Percentiles rank a stretch among this genome's conserved stretches.
Evolutionary conservation across 2,888 invertebrate genomes (phyloP).

Genomic region (Andrena dorsata): DNA sequence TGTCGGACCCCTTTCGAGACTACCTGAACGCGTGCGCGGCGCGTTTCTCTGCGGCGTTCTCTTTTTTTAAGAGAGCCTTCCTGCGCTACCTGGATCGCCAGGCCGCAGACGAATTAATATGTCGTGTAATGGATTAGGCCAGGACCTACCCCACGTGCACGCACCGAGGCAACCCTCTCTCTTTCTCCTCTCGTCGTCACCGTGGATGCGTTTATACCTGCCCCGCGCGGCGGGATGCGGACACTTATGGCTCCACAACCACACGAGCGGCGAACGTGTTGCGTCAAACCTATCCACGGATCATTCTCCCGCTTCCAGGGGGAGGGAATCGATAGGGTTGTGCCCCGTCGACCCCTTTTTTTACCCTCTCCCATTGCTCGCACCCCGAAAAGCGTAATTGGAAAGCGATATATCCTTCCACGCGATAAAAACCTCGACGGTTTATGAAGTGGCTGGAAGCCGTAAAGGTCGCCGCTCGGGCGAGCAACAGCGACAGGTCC

Average conservation of each 20-base stretch:
- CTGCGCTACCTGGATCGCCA: constrained; percentile 73
- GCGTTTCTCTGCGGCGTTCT: constrained; percentile 65
- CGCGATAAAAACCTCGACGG: constrained; percentile 58
- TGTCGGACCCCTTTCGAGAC: constrained; percentile 75
- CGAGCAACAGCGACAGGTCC: constrained; percentile 60
- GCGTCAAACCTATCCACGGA: constrained; percentile 31
- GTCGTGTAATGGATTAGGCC: constrained; percentile 79
- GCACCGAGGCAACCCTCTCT: constrained; percentile 68
- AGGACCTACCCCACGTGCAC: constrained; percentile 67
- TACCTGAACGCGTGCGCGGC: constrained; percentile 82
- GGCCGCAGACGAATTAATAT: constrained; percentile 78
- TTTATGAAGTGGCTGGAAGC: constrained; percentile 66
- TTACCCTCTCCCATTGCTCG: constrained; percentile 28
- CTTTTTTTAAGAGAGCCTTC: constrained; percentile 32
- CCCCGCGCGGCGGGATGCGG: constrained; percentile 59
- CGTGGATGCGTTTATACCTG: constrained; percentile 67
- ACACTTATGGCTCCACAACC: constrained; percentile 60
- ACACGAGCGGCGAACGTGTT: constrained; percentile 50
- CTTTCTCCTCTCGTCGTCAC: constrained; percentile 49
- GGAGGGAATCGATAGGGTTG: constrained; percentile 68
- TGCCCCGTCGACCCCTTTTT: constrained; percentile 59
- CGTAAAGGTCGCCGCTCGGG: constrained; percentile 55
- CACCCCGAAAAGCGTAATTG: constrained; percentile 70
- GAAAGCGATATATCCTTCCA: constrained; percentile 74
- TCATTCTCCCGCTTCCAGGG: constrained; percentile 32